phyloP scores from a whole-genome alignment of 2,888 invertebrate species.

The Limnephilus marmoratus region DNA sequence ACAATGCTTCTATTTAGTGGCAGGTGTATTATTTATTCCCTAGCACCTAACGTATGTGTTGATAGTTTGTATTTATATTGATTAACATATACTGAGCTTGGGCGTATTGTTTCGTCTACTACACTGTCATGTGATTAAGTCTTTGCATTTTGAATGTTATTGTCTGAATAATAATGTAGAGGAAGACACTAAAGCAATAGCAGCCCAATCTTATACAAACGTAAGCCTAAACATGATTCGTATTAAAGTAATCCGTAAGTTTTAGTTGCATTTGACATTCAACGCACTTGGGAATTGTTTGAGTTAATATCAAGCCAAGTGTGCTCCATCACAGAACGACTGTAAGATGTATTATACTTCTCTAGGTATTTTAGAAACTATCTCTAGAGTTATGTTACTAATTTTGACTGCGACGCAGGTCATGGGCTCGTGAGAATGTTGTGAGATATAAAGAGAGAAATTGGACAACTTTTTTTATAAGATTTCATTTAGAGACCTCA shows the following conservation, averaged over 20 bases:
- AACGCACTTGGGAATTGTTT: neutral
- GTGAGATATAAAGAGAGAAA: neutral
- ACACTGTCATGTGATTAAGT: slow-evolving; percentile 1
- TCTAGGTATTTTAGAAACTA: neutral
- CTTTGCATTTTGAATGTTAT: neutral
- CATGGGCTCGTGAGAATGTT: neutral
- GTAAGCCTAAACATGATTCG: neutral
- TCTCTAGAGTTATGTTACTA: neutral
- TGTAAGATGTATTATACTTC: neutral
- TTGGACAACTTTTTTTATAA: slow-evolving; percentile 23
- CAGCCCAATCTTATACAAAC: neutral
- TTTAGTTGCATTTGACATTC: neutral
- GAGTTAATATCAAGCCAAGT: neutral
- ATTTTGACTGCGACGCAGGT: neutral
- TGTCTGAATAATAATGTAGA: neutral
- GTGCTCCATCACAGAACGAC: neutral
- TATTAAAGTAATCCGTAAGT: slow-evolving; percentile 16
- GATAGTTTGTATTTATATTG: slow-evolving; percentile 10
- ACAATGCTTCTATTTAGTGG: neutral
- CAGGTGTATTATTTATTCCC: slow-evolving; percentile 38
- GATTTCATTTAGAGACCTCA: slow-evolving; percentile 16
- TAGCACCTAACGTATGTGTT: neutral
- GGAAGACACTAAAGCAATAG: neutral
- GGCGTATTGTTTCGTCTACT: slow-evolving; percentile 17
- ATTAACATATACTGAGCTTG: slow-evolving; percentile 3